Base-by-base conservation (phyloP, 2,113 vertebrate genomes). In the Malurus alboscapulatus region DNA sequence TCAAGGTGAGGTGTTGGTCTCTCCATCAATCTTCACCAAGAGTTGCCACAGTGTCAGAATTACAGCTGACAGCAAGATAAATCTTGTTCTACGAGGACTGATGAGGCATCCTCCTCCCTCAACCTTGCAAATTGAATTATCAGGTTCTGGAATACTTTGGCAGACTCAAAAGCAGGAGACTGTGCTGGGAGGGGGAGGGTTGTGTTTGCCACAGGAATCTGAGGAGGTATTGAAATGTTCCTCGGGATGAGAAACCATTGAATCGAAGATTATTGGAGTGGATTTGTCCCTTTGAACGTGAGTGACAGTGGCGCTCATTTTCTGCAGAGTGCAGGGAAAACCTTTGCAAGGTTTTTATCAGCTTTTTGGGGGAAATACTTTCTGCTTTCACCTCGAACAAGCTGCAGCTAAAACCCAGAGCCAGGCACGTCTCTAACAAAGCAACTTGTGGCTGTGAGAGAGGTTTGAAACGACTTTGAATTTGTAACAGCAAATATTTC, bases 31-130 rank as follows among this genome's bases (percentile, higher is more conserved):
- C 89, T 91, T 61, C 34, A 87, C 67, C 5, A 42, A 62, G 71
- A 73, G 83, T 10, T 92, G 91, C 87, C 20, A 15, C 19, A 38
- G 87, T 82, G 94, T 91, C 93, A 94, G 84, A 83, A 87, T 83
- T 89, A 59, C 62, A 77, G 91, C 85, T 92, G 93, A 77, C 87
- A 92, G 81, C 77, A 73, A 89, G 87, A 92, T 92, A 85, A 91
- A 96, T 93, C 92, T 82, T 76, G 32, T 61, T 84, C 92, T 84
- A 38, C 2, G 74, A 58, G 86, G 77, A 84, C 73, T 78, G 87
- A 92, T 61, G 87, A 79, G 71, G 78, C 92, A 82, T 79, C 92
- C 61, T 92, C 88, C 92, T 90, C 18, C 91, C 91, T 93, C 94
- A 87, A 30, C 89, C 94, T 92, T 89, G 88, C 94, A 65, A 78